These are phyloP conservation scores for Shinisaurus crocodilurus DNA, from an alignment of 2,113 vertebrate genomes.

Conservation along the genomic window DNA sequence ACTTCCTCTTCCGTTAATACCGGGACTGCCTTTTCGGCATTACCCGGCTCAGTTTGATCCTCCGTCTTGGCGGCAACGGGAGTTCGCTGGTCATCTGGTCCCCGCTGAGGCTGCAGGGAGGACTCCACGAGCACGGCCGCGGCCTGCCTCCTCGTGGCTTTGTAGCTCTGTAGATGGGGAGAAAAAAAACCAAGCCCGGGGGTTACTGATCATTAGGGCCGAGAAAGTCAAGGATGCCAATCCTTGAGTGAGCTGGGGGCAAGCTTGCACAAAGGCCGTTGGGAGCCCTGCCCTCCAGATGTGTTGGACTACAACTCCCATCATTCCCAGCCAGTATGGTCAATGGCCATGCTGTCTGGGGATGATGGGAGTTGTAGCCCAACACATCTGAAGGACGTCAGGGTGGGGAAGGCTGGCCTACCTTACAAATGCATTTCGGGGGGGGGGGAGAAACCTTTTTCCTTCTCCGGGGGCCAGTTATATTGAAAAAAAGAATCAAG, in stretches of 20 bases:
- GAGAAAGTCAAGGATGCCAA: background rate
- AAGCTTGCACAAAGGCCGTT: accelerated
- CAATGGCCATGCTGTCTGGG: too few species aligned
- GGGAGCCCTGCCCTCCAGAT: background rate
- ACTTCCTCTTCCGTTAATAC: constrained; percentile 50
- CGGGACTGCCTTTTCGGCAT: constrained; percentile 35
- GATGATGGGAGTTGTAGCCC: too few species aligned
- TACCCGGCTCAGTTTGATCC: constrained; percentile 14
- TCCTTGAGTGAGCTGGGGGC: background rate
- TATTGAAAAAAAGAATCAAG: too few species aligned
- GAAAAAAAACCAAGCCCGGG: constrained; percentile 43
- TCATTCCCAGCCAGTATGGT: too few species aligned
- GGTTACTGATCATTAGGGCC: background rate
- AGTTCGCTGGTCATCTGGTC: constrained; percentile 53
- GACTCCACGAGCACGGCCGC: constrained; percentile 55
- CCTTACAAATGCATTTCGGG: too few species aligned
- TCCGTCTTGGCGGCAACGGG: constrained; percentile 32
- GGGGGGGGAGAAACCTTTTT: too few species aligned
- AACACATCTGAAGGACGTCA: too few species aligned
- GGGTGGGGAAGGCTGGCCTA: too few species aligned
- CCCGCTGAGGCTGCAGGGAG: constrained; percentile 60
- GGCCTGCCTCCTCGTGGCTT: constrained; percentile 70
- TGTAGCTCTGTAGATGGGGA: constrained; percentile 76
- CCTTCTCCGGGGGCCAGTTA: too few species aligned
- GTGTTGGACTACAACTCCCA: too few species aligned